Base-by-base conservation (phyloP, 2,888 invertebrate genomes). In the Empis livida region DNA sequence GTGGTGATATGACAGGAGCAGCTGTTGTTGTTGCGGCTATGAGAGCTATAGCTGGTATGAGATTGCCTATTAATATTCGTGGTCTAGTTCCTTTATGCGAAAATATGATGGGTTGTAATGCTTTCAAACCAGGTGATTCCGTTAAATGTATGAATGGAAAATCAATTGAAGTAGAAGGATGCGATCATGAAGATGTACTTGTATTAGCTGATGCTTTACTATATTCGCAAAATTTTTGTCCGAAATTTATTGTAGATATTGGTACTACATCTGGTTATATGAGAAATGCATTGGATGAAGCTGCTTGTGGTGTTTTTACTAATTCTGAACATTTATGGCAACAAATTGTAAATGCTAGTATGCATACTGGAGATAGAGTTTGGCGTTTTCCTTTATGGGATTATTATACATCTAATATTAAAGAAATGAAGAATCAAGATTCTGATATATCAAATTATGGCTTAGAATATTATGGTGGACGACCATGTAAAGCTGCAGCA, bases 1-100 rank as follows among this genome's bases (percentile, higher is more conserved):
- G 83, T 50, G 87, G 81, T 1, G 89, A 90, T 59, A 88, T 90
- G 88, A 85, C 85, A 0, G 89, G 89, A 2, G 89, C 88, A 1
- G 89, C 89, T 1, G 80, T 81, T 57, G 83, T 85, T 3, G 72
- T 84, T 5, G 83, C 82, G 1, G 74, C 82, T 3, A 76, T 83
- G 43, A 72, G 79, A 45, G 80, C 86, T 0, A 79, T 82, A 1
- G 81, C 86, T 3, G 71, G 76, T 15, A 72, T 88, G 0, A 75
- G 79, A 51, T 65, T 86, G 13, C 84, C 85, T 3, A 64, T 87
- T 39, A 84, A 88, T 62, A 73, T 90, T 39, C 66, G 79, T 61
- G 87, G 60, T 2, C 75, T 87, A 45, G 76, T 86, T 49, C 88
- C 89, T 0, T 69, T 90, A 10, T 82, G 82, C 62, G 90, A 91